Base-by-base conservation (phyloP, 2,797 vertebrate species). In the Epinephelus malabaricus region DNA sequence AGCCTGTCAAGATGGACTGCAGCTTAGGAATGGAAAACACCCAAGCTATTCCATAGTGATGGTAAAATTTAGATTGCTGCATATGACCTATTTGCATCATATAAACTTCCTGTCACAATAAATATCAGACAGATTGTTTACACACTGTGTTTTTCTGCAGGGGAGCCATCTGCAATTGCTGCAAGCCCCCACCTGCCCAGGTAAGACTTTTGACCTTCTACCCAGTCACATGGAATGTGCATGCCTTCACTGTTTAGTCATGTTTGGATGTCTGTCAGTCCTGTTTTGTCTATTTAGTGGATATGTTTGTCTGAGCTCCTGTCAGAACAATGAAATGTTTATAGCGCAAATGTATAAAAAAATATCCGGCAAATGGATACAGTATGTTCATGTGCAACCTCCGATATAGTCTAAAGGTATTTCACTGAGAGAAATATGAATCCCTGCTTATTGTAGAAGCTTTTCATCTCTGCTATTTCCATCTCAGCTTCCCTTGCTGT, bases 161-260 rank as follows among this genome's bases (percentile, higher is more conserved):
- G 75, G 15, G 49, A 45, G 3, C 0, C 56, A 34, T 54, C 81
- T 73, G 55, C 46, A 46, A 66, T 61, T 21, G 15, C 67, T 60
- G 34, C 66, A 45, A 74, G 82, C 40, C 2, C 19, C 65, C 76
- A 63, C 74, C 79, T 86, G 59, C 45, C 49, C 69, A 88, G 90
- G 90, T 92, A 89, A 73, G 89, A 87, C 78, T 1, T 76, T 30
- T 79, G 53, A 76, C 49, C 74, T 79, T 49, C 73, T 76, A 23
- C 49, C 61, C 27, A 55, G 62, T 34, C 23, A 61, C 38, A 59
- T 2, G 8, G 69, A 46, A 51, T 56, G 46, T 53, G 56, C 13
- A 23, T 53, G 47, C 34, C 69, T 69, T 65, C 15, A 7, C 21
- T 45, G 67, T 72, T 70, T 53, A 38, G 13, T 34, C 21, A 55